Percentiles rank a stretch among this genome's conserved stretches.
These are phyloP conservation scores for Heterodera filipjevi DNA, from an alignment of 2,888 invertebrate species.

Conservation along the genomic window DNA sequence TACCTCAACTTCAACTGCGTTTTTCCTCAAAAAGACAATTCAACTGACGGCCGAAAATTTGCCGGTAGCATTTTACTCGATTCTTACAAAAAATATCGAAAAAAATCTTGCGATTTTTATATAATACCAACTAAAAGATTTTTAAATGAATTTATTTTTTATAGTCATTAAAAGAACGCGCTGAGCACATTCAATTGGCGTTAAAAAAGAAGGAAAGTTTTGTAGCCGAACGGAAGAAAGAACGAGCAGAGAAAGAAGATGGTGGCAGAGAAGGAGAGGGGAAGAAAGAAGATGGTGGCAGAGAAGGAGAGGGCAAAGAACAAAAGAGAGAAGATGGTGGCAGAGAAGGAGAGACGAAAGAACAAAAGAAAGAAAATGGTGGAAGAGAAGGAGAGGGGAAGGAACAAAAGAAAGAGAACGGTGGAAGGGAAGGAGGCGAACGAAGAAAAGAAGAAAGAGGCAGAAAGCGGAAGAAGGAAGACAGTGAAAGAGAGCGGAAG, in stretches of 20 bases:
- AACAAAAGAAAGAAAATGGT: no score
- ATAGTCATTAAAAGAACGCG: constrained; percentile 39
- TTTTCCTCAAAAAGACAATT: constrained; percentile 47
- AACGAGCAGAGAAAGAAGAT: background rate
- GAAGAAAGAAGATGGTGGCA: background rate
- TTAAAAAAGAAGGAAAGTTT: constrained; percentile 23
- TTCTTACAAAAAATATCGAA: no score
- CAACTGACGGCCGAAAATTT: constrained; percentile 44
- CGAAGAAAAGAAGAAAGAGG: no score
- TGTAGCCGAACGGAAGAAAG: background rate
- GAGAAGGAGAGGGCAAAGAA: background rate
- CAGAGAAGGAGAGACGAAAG: no score
- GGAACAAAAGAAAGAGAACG: no score
- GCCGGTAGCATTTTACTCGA: constrained; percentile 26
- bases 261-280: background rate
- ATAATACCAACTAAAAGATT: no score
- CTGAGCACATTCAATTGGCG: constrained; percentile 30
- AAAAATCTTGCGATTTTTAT: no score
- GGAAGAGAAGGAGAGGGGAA: no score
- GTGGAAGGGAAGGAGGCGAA: no score
- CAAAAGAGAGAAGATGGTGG: no score
- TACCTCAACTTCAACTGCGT: constrained; percentile 25
- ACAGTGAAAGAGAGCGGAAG: no score
- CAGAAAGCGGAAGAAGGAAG: no score
- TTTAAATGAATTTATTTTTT: background rate